Conservation (phyloP, 2,113 vertebrate genomes). For the Otis tarda region DNA sequence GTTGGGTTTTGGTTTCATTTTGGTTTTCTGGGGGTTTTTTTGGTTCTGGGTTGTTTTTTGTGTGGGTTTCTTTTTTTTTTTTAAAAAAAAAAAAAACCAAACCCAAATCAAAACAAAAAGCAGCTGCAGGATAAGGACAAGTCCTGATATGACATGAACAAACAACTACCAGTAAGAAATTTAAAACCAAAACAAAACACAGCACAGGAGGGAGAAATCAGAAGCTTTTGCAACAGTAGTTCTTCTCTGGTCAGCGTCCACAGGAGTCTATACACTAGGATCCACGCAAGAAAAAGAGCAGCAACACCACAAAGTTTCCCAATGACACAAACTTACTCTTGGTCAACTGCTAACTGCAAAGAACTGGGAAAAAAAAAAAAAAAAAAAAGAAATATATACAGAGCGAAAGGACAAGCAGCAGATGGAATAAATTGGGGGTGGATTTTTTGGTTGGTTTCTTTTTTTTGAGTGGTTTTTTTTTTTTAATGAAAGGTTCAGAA, state of each 20-base stretch:
- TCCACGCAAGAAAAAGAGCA: background rate
- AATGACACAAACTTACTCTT: background rate
- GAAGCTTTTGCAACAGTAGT: background rate
- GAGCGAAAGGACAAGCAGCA: background rate
- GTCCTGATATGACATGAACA: background rate
- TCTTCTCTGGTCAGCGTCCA: background rate
- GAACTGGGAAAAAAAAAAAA: background rate
- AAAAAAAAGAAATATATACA: background rate
- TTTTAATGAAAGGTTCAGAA: background rate
- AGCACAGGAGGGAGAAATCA: background rate
- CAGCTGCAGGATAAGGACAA: background rate
- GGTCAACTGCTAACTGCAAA: background rate
- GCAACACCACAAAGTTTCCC: background rate
- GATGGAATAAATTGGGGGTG: background rate
- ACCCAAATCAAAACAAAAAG: background rate
- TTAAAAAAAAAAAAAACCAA: background rate
- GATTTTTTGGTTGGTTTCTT: too few relatives aligned
- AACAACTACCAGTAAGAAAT: background rate
- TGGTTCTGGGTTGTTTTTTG: too few relatives aligned
- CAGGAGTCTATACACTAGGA: background rate
- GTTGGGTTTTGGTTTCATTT: background rate
- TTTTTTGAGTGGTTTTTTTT: too few relatives aligned
- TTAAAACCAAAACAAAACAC: background rate
- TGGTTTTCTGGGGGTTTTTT: too few relatives aligned
- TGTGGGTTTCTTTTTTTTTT: background rate